phyloP scores from a whole-genome alignment of 2,888 invertebrate species.

The Fabriciana adippe region DNA sequence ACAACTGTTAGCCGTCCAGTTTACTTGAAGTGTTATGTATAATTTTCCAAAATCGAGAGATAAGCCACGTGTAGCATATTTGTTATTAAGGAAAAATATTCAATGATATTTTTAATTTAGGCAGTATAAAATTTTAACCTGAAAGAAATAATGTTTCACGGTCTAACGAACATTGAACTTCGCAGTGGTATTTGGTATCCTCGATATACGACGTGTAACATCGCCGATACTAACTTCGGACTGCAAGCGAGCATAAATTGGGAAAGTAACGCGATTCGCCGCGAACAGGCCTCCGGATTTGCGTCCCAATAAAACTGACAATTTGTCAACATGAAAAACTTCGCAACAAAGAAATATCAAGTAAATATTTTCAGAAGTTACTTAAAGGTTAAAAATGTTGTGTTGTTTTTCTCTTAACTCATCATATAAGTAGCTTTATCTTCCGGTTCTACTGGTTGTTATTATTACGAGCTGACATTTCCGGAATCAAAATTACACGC shows the following conservation, averaged over 20 bases:
- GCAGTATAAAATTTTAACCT: background rate
- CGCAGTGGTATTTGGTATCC: slow-evolving; percentile 41
- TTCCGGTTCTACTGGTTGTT: too few species aligned
- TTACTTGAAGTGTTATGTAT: too few species aligned
- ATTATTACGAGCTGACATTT: background rate
- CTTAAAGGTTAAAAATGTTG: background rate
- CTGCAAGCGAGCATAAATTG: slow-evolving; percentile 69
- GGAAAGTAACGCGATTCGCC: slow-evolving; percentile 63
- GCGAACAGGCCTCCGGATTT: slow-evolving; percentile 65
- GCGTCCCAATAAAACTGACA: slow-evolving; percentile 72
- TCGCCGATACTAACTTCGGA: slow-evolving; percentile 71
- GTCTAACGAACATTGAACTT: slow-evolving; percentile 2
- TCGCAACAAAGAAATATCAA: slow-evolving; percentile 24
- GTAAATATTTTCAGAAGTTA: background rate
- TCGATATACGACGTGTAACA: slow-evolving; percentile 72
- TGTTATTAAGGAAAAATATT: too few species aligned
- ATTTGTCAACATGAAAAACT: slow-evolving; percentile 66
- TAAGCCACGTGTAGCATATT: too few species aligned
- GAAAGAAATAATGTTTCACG: background rate
- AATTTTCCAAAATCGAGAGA: too few species aligned
- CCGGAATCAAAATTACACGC: too few species aligned
- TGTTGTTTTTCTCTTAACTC: too few species aligned
- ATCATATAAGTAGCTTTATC: too few species aligned
- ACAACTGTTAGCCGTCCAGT: too few species aligned
- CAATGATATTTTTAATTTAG: too few species aligned